Conservation (phyloP, 2,113 vertebrate species). For the Pholis gunnellus region DNA sequence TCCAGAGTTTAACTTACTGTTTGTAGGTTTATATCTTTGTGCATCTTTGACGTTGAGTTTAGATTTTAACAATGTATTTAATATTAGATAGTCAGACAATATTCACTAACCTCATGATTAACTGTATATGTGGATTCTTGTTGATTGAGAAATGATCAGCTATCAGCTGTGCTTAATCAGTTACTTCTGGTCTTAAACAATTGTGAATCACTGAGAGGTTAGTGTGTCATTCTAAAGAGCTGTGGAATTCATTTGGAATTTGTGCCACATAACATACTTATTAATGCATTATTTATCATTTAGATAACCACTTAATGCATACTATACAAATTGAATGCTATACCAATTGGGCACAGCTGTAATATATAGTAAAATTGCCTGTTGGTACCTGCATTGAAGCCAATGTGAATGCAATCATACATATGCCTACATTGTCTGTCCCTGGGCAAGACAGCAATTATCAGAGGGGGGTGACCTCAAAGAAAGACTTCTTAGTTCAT, state of each 20-base stretch:
- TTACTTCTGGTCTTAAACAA: background rate
- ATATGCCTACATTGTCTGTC: background rate
- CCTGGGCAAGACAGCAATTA: background rate
- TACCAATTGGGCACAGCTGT: background rate
- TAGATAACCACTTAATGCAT: background rate
- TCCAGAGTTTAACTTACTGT: background rate
- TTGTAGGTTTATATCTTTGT: background rate
- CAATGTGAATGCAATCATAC: background rate
- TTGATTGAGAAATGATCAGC: background rate
- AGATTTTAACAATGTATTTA: background rate
- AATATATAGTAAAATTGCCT: background rate
- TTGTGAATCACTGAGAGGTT: background rate
- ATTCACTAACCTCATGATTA: background rate
- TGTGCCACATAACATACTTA: conserved; percentile 6
- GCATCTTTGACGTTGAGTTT: background rate
- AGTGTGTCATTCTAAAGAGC: conserved; percentile 4
- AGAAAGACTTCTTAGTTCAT: too few relatives aligned
- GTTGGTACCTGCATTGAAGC: background rate
- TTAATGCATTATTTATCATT: background rate
- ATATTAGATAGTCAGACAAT: background rate
- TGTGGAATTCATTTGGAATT: conserved; percentile 6
- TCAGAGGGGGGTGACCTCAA: background rate
- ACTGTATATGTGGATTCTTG: background rate
- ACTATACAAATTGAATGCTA: background rate
- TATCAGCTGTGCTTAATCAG: background rate